Conservation (phyloP, 1,140 invertebrate genomes). For the Drosophila hydei region DNA sequence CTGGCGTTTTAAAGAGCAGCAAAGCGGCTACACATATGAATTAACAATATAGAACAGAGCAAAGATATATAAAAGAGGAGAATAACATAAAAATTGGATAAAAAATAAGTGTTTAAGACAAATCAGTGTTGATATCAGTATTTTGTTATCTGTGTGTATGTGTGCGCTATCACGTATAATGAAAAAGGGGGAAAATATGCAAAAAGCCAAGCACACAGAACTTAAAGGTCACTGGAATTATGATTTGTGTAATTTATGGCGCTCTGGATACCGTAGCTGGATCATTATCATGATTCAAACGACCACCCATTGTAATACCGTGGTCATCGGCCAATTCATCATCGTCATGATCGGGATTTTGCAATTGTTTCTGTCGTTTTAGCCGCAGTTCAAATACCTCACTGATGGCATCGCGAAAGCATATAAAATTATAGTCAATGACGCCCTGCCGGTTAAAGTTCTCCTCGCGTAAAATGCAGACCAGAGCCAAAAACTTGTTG, state of each 20-base stretch:
- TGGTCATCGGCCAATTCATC: constrained; percentile 64
- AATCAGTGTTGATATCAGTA: constrained; percentile 18
- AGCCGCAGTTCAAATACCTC: constrained; percentile 94
- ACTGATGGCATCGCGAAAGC: constrained; percentile 96
- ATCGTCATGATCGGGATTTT: constrained; percentile 68
- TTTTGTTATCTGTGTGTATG: constrained; percentile 17
- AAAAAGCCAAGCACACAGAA: constrained; percentile 25
- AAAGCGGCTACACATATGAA: constrained; percentile 58
- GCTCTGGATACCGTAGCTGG: constrained; percentile 43
- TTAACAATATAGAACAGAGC: constrained; percentile 65
- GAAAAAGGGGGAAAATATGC: constrained; percentile 11
- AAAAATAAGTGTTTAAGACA: constrained; percentile 40
- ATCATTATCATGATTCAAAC: constrained; percentile 49
- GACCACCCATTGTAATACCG: constrained; percentile 46
- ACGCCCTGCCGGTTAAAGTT: constrained; percentile 99
- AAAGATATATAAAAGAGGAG: constrained; percentile 54
- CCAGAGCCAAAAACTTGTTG: constrained; percentile 97
- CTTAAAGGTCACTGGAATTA: constrained; percentile 38
- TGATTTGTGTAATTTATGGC: constrained; percentile 34
- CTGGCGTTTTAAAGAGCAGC: constrained; percentile 33
- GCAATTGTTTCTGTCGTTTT: constrained; percentile 84
- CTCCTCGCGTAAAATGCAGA: constrained; percentile 98
- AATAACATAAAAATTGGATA: constrained; percentile 58
- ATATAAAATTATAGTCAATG: constrained; percentile 98
- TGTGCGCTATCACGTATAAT: constrained; percentile 3